Evolutionary conservation across 2,113 vertebrate species (phyloP).

Genomic region (Gallinago undulata): DNA sequence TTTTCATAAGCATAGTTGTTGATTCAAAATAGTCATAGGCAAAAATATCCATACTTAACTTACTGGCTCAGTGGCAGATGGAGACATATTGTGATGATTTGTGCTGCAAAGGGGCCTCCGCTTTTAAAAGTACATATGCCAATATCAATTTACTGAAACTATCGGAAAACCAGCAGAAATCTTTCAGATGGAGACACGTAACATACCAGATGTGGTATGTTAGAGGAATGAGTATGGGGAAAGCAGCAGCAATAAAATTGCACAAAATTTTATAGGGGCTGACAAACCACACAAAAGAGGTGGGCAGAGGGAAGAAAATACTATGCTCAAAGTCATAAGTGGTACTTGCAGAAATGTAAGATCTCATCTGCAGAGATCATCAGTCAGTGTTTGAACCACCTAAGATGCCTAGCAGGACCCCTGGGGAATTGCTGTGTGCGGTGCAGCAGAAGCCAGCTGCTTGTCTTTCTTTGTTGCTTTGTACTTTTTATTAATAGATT

Average conservation of each 20-base stretch:
- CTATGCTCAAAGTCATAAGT: not conserved
- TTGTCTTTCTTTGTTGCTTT: not conserved
- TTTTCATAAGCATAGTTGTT: not conserved
- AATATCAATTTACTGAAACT: not conserved
- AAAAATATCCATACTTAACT: not conserved
- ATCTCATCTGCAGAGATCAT: not conserved
- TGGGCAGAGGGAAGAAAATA: not conserved
- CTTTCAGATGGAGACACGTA: not conserved
- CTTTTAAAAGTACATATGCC: not conserved
- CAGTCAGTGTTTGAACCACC: not conserved
- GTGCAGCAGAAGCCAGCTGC: not conserved
- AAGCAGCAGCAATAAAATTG: not conserved
- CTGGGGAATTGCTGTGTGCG: not conserved
- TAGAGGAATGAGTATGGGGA: not conserved
- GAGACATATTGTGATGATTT: not conserved
- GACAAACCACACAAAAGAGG: not conserved
- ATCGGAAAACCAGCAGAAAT: not conserved
- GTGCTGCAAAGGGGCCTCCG: not conserved
- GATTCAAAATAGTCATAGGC: not conserved
- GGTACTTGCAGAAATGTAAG: not conserved
- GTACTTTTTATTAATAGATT: not conserved
- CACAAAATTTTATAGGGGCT: not conserved
- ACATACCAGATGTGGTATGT: not conserved
- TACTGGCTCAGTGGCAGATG: not conserved
- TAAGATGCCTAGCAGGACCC: not conserved